phyloP scores from a whole-genome alignment of 2,797 vertebrate species.

The Streptopelia turtur region DNA sequence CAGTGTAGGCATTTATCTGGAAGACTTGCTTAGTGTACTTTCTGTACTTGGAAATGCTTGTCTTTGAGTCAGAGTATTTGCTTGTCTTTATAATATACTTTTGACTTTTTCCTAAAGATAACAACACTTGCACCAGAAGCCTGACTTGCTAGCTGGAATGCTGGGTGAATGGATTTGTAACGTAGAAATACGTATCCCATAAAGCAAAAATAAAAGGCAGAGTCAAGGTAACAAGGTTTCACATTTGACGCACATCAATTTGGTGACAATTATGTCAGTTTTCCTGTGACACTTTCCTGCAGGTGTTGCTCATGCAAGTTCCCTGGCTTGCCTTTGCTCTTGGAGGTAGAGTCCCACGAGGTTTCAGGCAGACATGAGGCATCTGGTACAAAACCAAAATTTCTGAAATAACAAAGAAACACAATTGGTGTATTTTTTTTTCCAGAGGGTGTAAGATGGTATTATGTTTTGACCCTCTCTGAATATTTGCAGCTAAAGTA shows the following conservation, averaged over 20 bases:
- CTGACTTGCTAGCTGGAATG: background rate
- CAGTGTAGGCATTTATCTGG: background rate
- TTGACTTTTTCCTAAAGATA: background rate
- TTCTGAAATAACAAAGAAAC: background rate
- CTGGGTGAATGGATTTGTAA: background rate
- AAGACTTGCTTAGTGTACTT: background rate
- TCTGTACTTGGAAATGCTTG: background rate
- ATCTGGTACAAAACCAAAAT: background rate
- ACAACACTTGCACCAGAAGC: background rate
- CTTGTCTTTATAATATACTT: background rate
- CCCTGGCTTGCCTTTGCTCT: background rate
- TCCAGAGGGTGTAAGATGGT: background rate
- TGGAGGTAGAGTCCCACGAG: background rate
- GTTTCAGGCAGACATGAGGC: background rate
- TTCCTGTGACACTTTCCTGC: conserved; percentile 14
- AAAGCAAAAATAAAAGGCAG: background rate
- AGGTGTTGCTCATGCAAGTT: background rate
- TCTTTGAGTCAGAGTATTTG: background rate
- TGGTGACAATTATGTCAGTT: background rate
- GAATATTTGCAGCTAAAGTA: background rate
- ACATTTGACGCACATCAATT: background rate
- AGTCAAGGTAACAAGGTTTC: background rate
- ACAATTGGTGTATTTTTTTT: background rate
- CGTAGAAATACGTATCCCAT: background rate
- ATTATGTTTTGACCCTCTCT: background rate